Conservation (phyloP, 64 coral and sea anemone genomes). For the Exaiptasia diaphana region DNA sequence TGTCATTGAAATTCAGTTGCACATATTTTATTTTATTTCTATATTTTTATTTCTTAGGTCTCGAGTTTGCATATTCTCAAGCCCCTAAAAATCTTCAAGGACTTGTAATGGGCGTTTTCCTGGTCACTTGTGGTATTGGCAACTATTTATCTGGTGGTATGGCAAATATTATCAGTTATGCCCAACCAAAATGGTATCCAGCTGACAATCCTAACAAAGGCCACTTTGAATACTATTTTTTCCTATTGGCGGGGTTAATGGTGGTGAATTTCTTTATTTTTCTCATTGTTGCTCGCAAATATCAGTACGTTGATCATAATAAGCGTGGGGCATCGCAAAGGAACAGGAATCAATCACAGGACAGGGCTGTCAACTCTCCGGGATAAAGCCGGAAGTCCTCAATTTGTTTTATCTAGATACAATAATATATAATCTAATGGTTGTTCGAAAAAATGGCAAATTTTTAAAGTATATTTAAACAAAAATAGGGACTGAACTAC, state of each 20-base stretch:
- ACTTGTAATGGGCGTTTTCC: slow-evolving; percentile 53
- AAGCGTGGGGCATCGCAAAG: neutral
- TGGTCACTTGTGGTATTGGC: slow-evolving; percentile 47
- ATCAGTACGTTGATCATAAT: slow-evolving; percentile 36
- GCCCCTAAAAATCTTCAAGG: slow-evolving; percentile 60
- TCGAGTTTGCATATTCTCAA: slow-evolving; percentile 78
- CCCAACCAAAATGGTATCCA: slow-evolving; percentile 61
- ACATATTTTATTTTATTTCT: neutral
- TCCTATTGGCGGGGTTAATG: slow-evolving; percentile 61
- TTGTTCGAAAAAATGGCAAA: too few relatives aligned
- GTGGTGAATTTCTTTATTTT: slow-evolving; percentile 54
- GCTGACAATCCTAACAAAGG: slow-evolving; percentile 48
- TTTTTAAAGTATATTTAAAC: too few relatives aligned
- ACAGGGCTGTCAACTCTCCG: too few relatives aligned
- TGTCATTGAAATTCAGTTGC: neutral
- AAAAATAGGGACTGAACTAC: too few relatives aligned
- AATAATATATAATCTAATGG: too few relatives aligned
- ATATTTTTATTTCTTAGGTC: slow-evolving; percentile 23
- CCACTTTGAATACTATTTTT: slow-evolving; percentile 64
- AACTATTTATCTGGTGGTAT: slow-evolving; percentile 55
- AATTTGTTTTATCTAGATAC: too few relatives aligned
- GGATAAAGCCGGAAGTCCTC: too few relatives aligned
- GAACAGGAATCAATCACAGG: neutral
- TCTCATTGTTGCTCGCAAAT: slow-evolving; percentile 35
- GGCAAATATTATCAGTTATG: slow-evolving; percentile 40